Evolutionary conservation across 2,888 invertebrate species (phyloP), one percentile per base, ranked within the genome.

Genomic region (Diplolepis rosae): DNA sequence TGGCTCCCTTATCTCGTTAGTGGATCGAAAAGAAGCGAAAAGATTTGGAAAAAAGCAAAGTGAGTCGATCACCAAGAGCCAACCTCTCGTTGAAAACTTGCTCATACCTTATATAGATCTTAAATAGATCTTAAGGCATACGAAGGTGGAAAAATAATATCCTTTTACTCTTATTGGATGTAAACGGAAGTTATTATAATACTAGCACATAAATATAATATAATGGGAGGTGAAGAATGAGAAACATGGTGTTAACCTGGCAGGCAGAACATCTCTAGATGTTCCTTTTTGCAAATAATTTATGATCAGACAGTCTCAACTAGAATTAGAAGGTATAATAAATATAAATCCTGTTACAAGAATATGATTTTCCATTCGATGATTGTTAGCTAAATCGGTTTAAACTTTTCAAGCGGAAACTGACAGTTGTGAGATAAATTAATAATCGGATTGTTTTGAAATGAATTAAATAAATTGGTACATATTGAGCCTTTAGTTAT

Each of bases 1-100:
- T n/a, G n/a, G n/a, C n/a, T n/a, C n/a, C n/a, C 22, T 1, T 22
- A 22, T 5, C 13, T 56, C 32, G 32, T 35, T 18, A 22, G 22
- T 51, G n/a, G 51, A 27, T 51, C 51, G 32, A n/a, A 32, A 54
- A 18, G 54, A 54, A 32, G 22, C 32, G 54, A 32, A 54, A 54
- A 54, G 32, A 54, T 18, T 48, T 48, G 48, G 7, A 48, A 48
- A 48, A 48, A 48, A 48, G 48, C 11, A 22, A 48, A 48, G 48
- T n/a, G 48, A 48, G 18, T 48, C 22, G 48, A 48, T 11, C 45
- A 45, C 45, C n/a, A 15, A n/a, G 45, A 45, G 45, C n/a, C n/a
- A 15, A 45, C 22, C 48, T 48, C 48, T 22, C 22, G 48, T 48
- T 48, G 48, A 18, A 22, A 48, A 48, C 18, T 22, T 22, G 22